Evolutionary conservation across 1,140 invertebrate species (phyloP).

Genomic region (Musca vetustissima): DNA sequence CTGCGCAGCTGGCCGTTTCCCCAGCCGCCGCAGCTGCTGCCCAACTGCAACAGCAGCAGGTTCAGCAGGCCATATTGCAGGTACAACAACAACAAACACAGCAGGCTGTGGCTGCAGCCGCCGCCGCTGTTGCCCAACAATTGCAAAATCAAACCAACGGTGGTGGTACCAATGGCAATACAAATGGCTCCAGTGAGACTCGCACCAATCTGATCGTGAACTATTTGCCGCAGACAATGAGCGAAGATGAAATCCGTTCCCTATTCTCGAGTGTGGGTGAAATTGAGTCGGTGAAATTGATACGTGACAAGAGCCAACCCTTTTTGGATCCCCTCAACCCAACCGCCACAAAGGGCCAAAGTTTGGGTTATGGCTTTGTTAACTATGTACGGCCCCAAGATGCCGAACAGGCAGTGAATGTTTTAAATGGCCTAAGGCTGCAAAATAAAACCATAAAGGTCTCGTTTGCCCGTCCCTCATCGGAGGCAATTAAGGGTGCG

Average conservation of each 20-base stretch:
- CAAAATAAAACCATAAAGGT: constrained; percentile 93
- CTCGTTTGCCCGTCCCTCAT: constrained; percentile 83
- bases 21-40: constrained; percentile 67
- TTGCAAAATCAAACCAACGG: constrained; percentile 38
- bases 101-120: constrained; percentile 70
- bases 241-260: constrained; percentile 83
- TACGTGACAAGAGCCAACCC: constrained; percentile 83
- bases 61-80: constrained; percentile 53
- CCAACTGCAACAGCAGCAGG: constrained; percentile 56
- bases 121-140: constrained; percentile 49
- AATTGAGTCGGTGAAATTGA: constrained; percentile 88
- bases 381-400: constrained; percentile 83
- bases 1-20: constrained; percentile 66
- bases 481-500: constrained; percentile 86
- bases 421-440: constrained; percentile 79
- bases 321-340: constrained; percentile 54
- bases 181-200: constrained; percentile 50
- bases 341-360: constrained; percentile 68
- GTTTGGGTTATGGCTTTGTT: constrained; percentile 87
- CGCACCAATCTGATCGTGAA: constrained; percentile 86
- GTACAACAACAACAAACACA: constrained; percentile 55
- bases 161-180: constrained; percentile 40
- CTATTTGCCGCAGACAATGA: constrained; percentile 91
- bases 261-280: constrained; percentile 85
- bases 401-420: constrained; percentile 83